A percentile compares a stretch with the other conserved stretches of the same genome.
Conservation (phyloP, 2,113 vertebrate species). For the Chionis minor region DNA sequence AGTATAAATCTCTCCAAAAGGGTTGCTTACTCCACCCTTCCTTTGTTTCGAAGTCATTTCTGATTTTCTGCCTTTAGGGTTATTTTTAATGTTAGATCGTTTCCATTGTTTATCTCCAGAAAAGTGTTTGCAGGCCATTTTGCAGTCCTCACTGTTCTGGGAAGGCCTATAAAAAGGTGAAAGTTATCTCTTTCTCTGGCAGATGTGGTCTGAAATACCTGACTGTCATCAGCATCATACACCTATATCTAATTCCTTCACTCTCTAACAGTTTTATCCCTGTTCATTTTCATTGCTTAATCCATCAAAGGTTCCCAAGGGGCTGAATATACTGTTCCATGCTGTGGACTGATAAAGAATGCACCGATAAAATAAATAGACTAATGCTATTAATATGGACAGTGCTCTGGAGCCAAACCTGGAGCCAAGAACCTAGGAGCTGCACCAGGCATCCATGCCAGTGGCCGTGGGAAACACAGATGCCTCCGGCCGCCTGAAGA, state of each 20-base stretch:
- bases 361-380: neutral
- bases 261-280: neutral
- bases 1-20: neutral
- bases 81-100: slow-evolving; percentile 47
- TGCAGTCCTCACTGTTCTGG: neutral
- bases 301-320: neutral
- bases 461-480: neutral
- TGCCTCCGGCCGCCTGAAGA: neutral
- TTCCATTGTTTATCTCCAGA: slow-evolving; percentile 53
- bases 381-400: neutral
- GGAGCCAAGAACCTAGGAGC: neutral
- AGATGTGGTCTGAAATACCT: neutral
- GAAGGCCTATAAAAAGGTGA: neutral
- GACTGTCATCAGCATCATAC: neutral
- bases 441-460: neutral
- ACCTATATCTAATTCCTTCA: neutral
- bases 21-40: slow-evolving; percentile 39
- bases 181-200: neutral
- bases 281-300: neutral
- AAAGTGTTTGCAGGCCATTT: slow-evolving; percentile 13
- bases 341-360: neutral
- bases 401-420: neutral
- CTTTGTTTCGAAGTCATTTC: slow-evolving; percentile 20
- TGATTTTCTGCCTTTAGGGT: slow-evolving; percentile 18
- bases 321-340: neutral